Percentiles rank a stretch among this genome's conserved stretches.
Conservation (phyloP, 1,140 invertebrate species). For the Lucilia sericata region DNA sequence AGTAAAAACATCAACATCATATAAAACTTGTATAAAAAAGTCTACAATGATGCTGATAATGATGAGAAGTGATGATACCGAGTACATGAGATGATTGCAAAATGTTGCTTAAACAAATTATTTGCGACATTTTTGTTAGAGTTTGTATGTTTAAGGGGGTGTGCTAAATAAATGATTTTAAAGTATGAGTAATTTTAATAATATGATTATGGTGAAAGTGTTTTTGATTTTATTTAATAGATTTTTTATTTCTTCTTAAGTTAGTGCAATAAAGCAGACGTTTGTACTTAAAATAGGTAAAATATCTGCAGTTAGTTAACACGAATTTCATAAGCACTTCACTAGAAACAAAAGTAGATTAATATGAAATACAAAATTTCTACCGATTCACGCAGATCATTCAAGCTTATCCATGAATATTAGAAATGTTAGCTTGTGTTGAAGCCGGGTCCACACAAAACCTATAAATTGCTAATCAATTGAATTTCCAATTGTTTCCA, state of each 20-base stretch:
- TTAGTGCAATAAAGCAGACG: not conserved
- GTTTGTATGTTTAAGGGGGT: not conserved
- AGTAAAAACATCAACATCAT: not conserved
- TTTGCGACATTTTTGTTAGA: not conserved
- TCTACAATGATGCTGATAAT: not conserved
- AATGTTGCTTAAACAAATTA: slow-evolving; percentile 5
- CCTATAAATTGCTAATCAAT: too few relatives aligned
- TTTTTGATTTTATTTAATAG: not conserved
- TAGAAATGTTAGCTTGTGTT: too few relatives aligned
- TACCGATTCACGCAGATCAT: too few relatives aligned
- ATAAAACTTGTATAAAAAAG: not conserved
- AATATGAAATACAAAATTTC: too few relatives aligned
- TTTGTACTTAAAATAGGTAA: too few relatives aligned
- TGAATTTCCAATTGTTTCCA: too few relatives aligned
- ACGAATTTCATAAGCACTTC: too few relatives aligned
- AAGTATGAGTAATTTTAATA: slow-evolving; percentile 9
- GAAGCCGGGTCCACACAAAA: too few relatives aligned
- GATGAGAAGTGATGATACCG: not conserved
- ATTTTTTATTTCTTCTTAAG: not conserved
- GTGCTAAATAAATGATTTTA: not conserved
- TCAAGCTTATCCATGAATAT: too few relatives aligned
- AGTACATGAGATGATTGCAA: not conserved
- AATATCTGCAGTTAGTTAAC: too few relatives aligned
- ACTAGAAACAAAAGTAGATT: too few relatives aligned
- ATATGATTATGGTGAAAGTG: slow-evolving; percentile 11